These are phyloP conservation scores for Holothuria glaberrima DNA, from an alignment of 35 echinoderm and acorn worm species.

Conservation along the genomic window DNA sequence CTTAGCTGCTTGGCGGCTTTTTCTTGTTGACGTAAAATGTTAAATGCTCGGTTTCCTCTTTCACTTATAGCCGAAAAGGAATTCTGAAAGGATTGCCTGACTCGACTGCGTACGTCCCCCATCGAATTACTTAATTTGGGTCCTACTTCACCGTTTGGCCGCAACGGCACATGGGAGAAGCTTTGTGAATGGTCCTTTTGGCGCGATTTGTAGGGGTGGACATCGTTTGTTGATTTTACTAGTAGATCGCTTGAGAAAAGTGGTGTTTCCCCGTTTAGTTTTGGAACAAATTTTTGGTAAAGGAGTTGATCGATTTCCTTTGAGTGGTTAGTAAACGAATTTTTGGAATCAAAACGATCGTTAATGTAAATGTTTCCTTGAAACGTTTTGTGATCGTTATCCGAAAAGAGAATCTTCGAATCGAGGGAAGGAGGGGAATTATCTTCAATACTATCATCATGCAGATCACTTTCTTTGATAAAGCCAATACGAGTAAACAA, in stretches of 20 bases:
- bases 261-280: neutral
- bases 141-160: conserved; percentile 10
- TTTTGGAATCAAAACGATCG: too few species aligned
- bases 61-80: conserved; percentile 86
- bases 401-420: too few species aligned
- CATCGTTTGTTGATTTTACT: neutral
- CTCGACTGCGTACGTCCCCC: conserved; percentile 57
- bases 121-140: conserved; percentile 51
- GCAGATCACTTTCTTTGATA: conserved; percentile 8
- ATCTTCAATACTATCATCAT: neutral
- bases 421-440: too few species aligned
- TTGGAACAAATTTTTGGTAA: neutral
- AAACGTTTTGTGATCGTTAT: too few species aligned
- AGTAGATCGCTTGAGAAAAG: neutral
- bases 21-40: conserved; percentile 77
- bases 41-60: conserved; percentile 77
- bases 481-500: conserved; percentile 30
- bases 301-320: neutral
- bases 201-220: neutral
- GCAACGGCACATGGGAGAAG: neutral
- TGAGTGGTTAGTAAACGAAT: too few species aligned
- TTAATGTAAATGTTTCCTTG: too few species aligned
- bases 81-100: conserved; percentile 80
- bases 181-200: neutral
- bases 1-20: conserved; percentile 98